A percentile compares a stretch with the other conserved stretches of the same genome.
Evolutionary conservation across 2,797 vertebrate genomes (phyloP).

Genomic region (Thripadectes ignobilis): DNA sequence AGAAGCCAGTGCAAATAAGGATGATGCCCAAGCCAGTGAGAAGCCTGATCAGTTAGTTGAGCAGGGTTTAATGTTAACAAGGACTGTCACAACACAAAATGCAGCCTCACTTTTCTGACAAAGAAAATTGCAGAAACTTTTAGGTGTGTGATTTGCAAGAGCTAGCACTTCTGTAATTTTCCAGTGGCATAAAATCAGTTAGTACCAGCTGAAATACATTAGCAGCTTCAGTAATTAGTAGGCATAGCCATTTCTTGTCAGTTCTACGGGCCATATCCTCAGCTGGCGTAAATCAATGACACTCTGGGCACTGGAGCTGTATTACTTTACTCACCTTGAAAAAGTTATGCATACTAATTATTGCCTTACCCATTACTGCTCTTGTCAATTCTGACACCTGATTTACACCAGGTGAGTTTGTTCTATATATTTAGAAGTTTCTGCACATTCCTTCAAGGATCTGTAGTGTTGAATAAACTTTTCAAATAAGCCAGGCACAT

Average conservation of each 20-base stretch:
- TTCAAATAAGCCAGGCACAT: background rate
- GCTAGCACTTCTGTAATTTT: background rate
- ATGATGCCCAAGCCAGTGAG: background rate
- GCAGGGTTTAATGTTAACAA: background rate
- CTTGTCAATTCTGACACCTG: constrained; percentile 37
- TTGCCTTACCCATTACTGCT: constrained; percentile 6
- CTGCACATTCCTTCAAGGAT: constrained; percentile 10
- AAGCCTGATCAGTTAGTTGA: background rate
- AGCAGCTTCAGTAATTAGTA: constrained; percentile 21
- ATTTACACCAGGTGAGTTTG: constrained; percentile 30
- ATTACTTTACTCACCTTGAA: constrained; percentile 41
- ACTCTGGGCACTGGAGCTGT: background rate
- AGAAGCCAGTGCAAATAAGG: background rate
- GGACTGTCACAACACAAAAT: background rate
- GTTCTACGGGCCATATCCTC: background rate
- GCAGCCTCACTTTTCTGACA: background rate
- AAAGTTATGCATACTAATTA: constrained; percentile 40
- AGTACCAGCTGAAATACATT: background rate
- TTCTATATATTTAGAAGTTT: constrained; percentile 15
- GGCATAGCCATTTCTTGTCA: constrained; percentile 10
- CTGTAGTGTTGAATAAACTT: constrained; percentile 14
- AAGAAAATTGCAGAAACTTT: background rate
- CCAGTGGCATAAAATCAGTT: constrained; percentile 3
- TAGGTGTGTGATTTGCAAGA: background rate
- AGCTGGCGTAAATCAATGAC: constrained; percentile 22